Percentiles rank a stretch among this genome's conserved stretches.
phyloP scores from a whole-genome alignment of 2,797 vertebrate species.

The Epinephelus malabaricus region DNA sequence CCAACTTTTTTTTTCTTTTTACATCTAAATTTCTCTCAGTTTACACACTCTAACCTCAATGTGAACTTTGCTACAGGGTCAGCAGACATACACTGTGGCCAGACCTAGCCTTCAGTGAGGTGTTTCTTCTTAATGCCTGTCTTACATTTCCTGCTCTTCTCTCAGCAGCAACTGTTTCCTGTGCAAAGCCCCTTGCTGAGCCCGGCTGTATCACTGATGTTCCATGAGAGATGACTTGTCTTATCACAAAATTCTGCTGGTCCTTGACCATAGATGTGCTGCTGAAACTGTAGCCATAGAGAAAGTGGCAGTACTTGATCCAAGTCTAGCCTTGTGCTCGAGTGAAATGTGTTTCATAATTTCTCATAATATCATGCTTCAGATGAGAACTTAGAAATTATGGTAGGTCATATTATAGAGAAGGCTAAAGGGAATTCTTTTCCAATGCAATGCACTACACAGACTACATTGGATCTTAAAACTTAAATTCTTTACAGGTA shows the following conservation, averaged over 20 bases:
- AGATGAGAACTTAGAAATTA: no score
- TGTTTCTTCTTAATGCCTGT: not conserved
- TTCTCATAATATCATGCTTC: no score
- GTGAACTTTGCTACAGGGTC: conserved; percentile 28
- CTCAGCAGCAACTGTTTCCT: not conserved
- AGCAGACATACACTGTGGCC: not conserved
- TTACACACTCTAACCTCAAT: conserved; percentile 19
- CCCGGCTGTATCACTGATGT: not conserved
- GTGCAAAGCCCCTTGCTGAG: not conserved
- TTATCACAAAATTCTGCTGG: not conserved
- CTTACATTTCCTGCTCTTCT: conserved; percentile 3
- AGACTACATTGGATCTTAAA: no score
- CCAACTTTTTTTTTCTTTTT: not conserved
- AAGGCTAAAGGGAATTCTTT: no score
- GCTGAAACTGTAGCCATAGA: conserved; percentile 20
- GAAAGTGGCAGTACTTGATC: conserved; percentile 13
- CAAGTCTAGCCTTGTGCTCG: not conserved
- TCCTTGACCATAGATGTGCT: conserved; percentile 3
- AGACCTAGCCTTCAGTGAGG: not conserved
- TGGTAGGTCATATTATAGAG: no score
- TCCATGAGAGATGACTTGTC: not conserved
- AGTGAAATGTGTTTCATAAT: not conserved
- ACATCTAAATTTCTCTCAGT: conserved; percentile 3
- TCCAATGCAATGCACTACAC: no score
- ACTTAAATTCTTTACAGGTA: no score